Base-by-base conservation (phyloP, 1,140 invertebrate genomes). In the Wasmannia auropunctata region DNA sequence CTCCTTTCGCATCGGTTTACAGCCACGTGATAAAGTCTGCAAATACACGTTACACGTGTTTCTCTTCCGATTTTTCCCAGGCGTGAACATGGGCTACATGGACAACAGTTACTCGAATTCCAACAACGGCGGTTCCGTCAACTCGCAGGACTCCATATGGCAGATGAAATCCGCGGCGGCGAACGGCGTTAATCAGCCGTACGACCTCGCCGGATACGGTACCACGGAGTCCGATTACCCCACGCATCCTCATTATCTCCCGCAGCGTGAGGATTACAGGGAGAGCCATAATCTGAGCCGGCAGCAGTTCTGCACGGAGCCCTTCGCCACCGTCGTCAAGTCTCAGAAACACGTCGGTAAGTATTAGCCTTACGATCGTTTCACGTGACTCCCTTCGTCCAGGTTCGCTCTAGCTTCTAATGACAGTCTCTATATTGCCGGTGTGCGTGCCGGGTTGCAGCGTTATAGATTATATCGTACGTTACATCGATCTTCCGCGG, bases 111-210 rank as follows among this genome's bases (percentile, higher is more conserved):
- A 98, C 95, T 98, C 98, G 58, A 98, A 98, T 93, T 98, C 98
- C 72, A 98, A 98, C 95, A 98, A 98, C 94, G 98, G 98, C 31
- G 98, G 98, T 70, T 98, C 98, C 77, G 98, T 99, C 51, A 98
- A 99, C 95, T 98, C 98, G 0, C 98, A 99, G 93, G 98, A 99
- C 93, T 98, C 98, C n/a, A 95, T 99, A 88, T 99, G 98, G 98
- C 98, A 98, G 95, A 97, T 98, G 96, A 98, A 98, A 95, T 97
- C 97, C 96, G 97, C 97, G 0, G 97, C 97, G 5, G 97, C 97
- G 1, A 96, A 96, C 62, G 95, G 95, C 34, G 96, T 96, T 72
- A 96, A 96, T 92, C 96, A 96, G 85, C 96, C 96, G 19, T 98
- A 98, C 94, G 97, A 98, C 95, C 97, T 98, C 92, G 97, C 97